phyloP scores from a whole-genome alignment of 2,888 invertebrate species.

The Himalopsyche tibetana region DNA sequence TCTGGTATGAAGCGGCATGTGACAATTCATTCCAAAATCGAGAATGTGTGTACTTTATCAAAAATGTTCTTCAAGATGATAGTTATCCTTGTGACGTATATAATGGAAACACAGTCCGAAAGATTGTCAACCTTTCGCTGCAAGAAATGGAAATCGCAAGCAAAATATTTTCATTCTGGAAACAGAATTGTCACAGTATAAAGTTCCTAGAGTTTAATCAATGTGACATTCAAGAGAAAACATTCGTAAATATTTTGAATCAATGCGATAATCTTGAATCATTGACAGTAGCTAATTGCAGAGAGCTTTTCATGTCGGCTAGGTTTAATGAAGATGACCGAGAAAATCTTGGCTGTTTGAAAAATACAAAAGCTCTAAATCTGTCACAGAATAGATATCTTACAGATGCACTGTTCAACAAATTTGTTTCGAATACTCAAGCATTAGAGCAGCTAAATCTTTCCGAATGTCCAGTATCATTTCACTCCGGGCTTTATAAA shows the following conservation, averaged over 20 bases:
- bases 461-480: conserved; percentile 83
- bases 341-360: conserved; percentile 72
- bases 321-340: conserved; percentile 81
- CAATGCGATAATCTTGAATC: conserved; percentile 77
- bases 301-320: conserved; percentile 86
- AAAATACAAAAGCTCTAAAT: conserved; percentile 78
- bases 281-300: conserved; percentile 81
- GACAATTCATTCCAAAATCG: conserved; percentile 78
- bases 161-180: conserved; percentile 77
- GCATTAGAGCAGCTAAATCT: conserved; percentile 80
- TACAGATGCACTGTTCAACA: conserved; percentile 84
- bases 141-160: conserved; percentile 77
- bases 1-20: conserved; percentile 83
- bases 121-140: conserved; percentile 76
- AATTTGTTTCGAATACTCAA: conserved; percentile 80
- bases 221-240: conserved; percentile 81
- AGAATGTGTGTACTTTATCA: conserved; percentile 75
- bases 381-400: conserved; percentile 83
- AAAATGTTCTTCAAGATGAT: conserved; percentile 72
- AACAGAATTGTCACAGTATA: conserved; percentile 77
- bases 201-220: conserved; percentile 77
- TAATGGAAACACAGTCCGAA: conserved; percentile 72
- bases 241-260: conserved; percentile 78
- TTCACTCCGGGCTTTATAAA: conserved; percentile 81
- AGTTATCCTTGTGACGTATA: conserved; percentile 71